Base-by-base conservation (phyloP, 2,113 vertebrate genomes). In the Myrmophylax atrothorax region DNA sequence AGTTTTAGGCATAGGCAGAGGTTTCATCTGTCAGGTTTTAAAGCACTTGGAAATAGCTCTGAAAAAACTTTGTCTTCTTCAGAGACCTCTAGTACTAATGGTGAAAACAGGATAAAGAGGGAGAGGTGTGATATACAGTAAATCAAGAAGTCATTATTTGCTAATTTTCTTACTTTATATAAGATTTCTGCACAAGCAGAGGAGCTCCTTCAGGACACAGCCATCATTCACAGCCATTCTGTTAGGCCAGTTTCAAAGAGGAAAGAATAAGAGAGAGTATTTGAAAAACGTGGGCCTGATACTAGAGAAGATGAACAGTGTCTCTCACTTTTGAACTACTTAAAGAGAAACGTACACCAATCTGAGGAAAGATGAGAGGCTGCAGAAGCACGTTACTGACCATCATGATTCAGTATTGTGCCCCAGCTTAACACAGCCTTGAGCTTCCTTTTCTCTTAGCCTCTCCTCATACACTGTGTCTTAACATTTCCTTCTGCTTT, bases 391-490 rank as follows among this genome's bases (percentile, higher is more conserved):
- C 0, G 0, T 66, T 66, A 12, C n/a, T 49, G 46, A 59, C 46
- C 4, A 0, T 74, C 3, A 0, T 28, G 35, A 49, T 76, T 60
- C 18, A 20, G 7, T 44, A 14, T 20, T 56, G 44, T 4, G 3
- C 15, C 18, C 12, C 33, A 72, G 42, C 12, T 93, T 24, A 16
- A 0, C 52, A 10, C 4, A 56, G 50, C 14, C 9, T 62, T 44
- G 4, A 89, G 14, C 5, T 7, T 77, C 9, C 37, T 92, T 49
- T 92, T 81, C 19, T 93, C 24, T 70, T 49, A 81, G 38, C 8
- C 44, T 58, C 85, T 93, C 49, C 44, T 93, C 18, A 74, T 74
- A 24, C 9, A 58, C 12, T 38, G 42, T 12, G 53, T 78, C 20
- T 74, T 81, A 70, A 33, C 33, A 63, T 35, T 89, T 81, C 25